Base-by-base conservation (phyloP, 2,888 invertebrate species). In the Drosophila longiperda region DNA sequence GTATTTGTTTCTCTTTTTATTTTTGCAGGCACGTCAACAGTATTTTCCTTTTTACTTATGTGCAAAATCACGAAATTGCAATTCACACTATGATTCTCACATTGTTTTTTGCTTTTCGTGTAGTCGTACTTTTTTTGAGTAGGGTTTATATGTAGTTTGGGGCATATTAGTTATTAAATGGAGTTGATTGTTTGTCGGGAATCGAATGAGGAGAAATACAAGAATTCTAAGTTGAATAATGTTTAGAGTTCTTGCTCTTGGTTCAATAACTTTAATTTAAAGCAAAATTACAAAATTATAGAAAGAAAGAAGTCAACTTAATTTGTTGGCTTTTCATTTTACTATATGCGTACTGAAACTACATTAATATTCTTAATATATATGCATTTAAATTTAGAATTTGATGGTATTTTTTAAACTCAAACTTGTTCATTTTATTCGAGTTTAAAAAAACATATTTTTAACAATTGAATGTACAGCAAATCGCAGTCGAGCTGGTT, bases 41-140 rank as follows among this genome's bases (percentile, higher is more conserved):
- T 12, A 52, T 58, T 59, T 52, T 38, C 20, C 58, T 48, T 45
- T 33, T 73, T 52, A 45, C 50, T 57, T 64, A 62, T 71, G 54
- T 57, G 66, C 65, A 70, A 66, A 66, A 75, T 75, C 85, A 87
- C 74, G 74, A 76, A 75, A 65, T 58, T 20, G 78, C 69, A 84
- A 65, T 87, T 87, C 57, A 63, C 71, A 69, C 69, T 58, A 57
- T 75, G 57, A 75, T 74, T 75, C 29, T 65, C 64, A 62, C 36
- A 49, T 71, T 64, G 40, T 38, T 59, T 53, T 40, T 42, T 48
- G 7, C 11, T 53, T 40, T 71, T 12, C 52, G 57, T 20, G 23
- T 20, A 17, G 29, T 7, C 9, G 26, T 26, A 26, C 17, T 17
- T 9, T 23, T 26, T 49, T 49, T 49, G 1, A 17, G 15, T n/a